Evolutionary conservation across 1,140 invertebrate genomes (phyloP), one percentile per base, ranked within the genome.

Genomic region (Pemphigus obesinymphae): DNA sequence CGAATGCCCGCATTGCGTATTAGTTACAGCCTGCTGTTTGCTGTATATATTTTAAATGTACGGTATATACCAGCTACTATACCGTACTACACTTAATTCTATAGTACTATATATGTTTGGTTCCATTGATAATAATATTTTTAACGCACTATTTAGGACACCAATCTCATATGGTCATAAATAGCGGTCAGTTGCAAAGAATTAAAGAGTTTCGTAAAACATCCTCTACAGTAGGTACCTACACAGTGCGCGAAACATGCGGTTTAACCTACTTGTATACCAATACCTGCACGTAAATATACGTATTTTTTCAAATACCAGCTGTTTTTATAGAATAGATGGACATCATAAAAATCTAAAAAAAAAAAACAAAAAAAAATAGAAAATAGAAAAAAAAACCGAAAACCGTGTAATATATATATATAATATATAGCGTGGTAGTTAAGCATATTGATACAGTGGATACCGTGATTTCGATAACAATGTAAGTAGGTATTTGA

Each of bases 231-330:
- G 13, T 26, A 45, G 23, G n/a, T n/a, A n/a, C n/a, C 10, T 45
- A 45, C 8, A 45, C 43, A 4, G 4, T 26, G n/a, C 23, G 0
- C n/a, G n/a, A n/a, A 29, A 17, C 40, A 45, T 15, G 10, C 15
- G 20, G 43, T 50, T 50, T 73, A 73, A 73, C 70, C 70, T 73
- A 73, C 43, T 31, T 73, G 43, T 45, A 70, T 34, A 34, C 20
- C 31, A 8, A 34, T 63, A 2, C 29, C 17, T 2, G 61, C 31
- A 20, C 23, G 53, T 26, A 26, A 58, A 23, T 26, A 58, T n/a
- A 63, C 6, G 29, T 63, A 63, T 20, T n/a, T n/a, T n/a, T 29
- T 58, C 3, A 58, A 58, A 58, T 58, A 55, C 53, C 26, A 26
- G 23, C 15, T 58, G n/a, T n/a, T 58, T 58, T 5, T 26, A 26